Conservation (phyloP, 2,797 vertebrate species). For the Sebastolobus altivelis region DNA sequence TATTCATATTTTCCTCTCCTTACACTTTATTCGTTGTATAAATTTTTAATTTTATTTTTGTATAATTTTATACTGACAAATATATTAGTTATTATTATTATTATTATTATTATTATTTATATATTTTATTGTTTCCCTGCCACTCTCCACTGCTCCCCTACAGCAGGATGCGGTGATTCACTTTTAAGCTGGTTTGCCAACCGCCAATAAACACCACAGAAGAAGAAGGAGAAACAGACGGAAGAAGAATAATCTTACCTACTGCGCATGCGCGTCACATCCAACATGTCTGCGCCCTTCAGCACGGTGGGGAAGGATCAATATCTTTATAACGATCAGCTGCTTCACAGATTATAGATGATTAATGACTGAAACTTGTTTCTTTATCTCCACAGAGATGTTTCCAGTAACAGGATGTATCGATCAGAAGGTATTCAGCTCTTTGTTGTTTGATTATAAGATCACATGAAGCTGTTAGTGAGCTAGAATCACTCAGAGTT, state of each 20-base stretch:
- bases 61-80: no score
- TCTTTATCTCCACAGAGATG: not conserved
- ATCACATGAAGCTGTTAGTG: not conserved
- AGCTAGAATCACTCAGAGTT: not conserved
- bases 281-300: constrained; percentile 76
- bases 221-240: no score
- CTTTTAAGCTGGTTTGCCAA: no score
- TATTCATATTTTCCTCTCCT: no score
- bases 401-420: not conserved
- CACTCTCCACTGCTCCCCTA: no score
- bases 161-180: no score
- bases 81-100: no score
- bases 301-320: constrained; percentile 19
- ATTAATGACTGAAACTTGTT: not conserved
- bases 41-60: no score
- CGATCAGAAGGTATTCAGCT: rapidly evolving
- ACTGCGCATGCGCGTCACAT: constrained; percentile 55
- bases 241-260: not conserved
- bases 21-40: no score
- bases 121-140: no score
- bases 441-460: not conserved
- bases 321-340: not conserved
- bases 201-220: no score
- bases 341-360: rapidly evolving
- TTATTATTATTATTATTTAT: no score